Percentiles rank a stretch among this genome's conserved stretches.
Conservation (phyloP, 2,113 vertebrate genomes). For the Clinocottus analis region DNA sequence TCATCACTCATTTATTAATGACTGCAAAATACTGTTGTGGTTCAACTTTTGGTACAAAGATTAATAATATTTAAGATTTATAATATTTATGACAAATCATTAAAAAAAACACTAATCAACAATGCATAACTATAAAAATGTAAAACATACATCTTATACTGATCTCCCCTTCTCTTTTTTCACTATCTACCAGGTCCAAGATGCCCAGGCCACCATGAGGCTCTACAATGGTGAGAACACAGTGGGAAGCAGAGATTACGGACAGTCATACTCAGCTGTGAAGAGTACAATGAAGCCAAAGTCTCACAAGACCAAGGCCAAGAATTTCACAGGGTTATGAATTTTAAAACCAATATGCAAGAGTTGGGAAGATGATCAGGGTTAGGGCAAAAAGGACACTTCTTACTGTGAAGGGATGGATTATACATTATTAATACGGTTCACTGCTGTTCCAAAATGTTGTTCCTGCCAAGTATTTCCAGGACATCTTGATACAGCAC, state of each 20-base stretch:
- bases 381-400: not conserved
- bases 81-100: too few species aligned
- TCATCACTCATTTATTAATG: not conserved
- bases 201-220: slow-evolving; percentile 94
- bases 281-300: slow-evolving; percentile 59
- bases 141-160: not conserved
- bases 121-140: too few species aligned
- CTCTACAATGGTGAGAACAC: slow-evolving; percentile 89
- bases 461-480: not conserved
- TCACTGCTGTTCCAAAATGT: not conserved
- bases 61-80: too few species aligned
- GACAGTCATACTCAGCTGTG: slow-evolving; percentile 26
- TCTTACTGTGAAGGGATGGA: not conserved
- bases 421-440: not conserved
- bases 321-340: slow-evolving; percentile 14
- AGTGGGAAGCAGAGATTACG: slow-evolving; percentile 88
- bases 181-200: slow-evolving; percentile 86
- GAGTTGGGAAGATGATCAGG: not conserved
- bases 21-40: not conserved
- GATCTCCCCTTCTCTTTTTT: not conserved
- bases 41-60: not conserved
- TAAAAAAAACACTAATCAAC: too few species aligned
- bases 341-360: not conserved
- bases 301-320: not conserved
- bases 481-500: not conserved